Percentiles rank a stretch among this genome's conserved stretches.
These are phyloP conservation scores for Cryptus viduatorius DNA, from an alignment of 2,888 invertebrate genomes.

Conservation along the genomic window DNA sequence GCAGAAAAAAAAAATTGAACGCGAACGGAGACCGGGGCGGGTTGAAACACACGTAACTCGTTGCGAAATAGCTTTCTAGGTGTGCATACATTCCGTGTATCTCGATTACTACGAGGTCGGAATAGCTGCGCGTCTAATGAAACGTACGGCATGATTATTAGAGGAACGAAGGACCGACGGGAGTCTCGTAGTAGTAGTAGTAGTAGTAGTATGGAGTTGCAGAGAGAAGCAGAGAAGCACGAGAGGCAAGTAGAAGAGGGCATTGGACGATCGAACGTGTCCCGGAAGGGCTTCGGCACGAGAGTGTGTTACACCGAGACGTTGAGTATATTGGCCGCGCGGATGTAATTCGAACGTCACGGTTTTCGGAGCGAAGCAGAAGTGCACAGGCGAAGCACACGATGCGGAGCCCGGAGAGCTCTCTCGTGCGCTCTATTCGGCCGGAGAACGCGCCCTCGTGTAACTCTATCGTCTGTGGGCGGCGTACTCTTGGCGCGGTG, in stretches of 20 bases:
- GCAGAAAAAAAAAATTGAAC: no score
- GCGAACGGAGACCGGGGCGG: no score
- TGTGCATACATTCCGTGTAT: not conserved
- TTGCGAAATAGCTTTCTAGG: not conserved
- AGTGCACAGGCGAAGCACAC: conserved; percentile 50
- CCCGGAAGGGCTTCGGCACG: conserved; percentile 40
- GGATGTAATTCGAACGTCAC: conserved; percentile 40
- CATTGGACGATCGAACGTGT: conserved; percentile 30
- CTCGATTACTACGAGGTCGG: not conserved
- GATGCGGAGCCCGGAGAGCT: no score
- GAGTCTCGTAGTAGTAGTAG: not conserved
- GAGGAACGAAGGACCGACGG: not conserved
- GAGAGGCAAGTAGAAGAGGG: not conserved
- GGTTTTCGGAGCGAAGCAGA: conserved; percentile 34
- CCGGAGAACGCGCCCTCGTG: conserved; percentile 40
- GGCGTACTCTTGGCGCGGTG: not conserved
- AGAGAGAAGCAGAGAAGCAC: conserved; percentile 9
- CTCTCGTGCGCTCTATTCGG: conserved; percentile 13
- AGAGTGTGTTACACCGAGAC: not conserved
- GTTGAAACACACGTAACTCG: not conserved
- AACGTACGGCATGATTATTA: conserved; percentile 6
- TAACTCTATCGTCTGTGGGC: conserved; percentile 60
- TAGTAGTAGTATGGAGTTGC: not conserved
- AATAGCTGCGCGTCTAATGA: not conserved
- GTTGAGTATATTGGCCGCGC: not conserved